Conservation (phyloP, 1,140 invertebrate genomes). For the Scylla paramamosain region DNA sequence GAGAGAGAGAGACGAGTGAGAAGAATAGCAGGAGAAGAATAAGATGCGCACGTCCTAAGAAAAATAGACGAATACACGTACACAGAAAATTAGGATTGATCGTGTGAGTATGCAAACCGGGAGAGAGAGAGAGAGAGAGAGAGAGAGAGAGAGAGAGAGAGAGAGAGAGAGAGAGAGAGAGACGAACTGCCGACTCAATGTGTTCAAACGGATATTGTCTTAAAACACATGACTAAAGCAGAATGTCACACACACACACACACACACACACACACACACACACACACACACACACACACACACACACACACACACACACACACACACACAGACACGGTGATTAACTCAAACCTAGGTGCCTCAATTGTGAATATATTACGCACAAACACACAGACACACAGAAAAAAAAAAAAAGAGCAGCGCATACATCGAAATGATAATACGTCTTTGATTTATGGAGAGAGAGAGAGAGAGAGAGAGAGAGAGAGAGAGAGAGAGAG, state of each 20-base stretch:
- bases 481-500: neutral
- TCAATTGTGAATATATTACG: conserved; percentile 17
- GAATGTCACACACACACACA: conserved; percentile 29
- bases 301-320: conserved; percentile 48
- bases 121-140: too few relatives aligned
- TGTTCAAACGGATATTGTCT: too few relatives aligned
- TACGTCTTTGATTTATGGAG: neutral
- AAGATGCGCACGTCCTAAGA: too few relatives aligned
- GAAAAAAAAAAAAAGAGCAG: neutral
- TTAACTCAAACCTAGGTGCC: neutral
- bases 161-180: neutral
- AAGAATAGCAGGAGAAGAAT: neutral
- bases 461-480: neutral
- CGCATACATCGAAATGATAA: conserved; percentile 5
- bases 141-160: too few relatives aligned
- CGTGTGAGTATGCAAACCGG: too few relatives aligned
- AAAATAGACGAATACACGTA: too few relatives aligned
- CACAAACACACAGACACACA: conserved; percentile 32
- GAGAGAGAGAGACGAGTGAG: neutral
- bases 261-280: conserved; percentile 32
- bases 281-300: conserved; percentile 38
- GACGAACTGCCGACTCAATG: neutral
- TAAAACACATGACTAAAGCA: too few relatives aligned
- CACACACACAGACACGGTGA: conserved; percentile 27
- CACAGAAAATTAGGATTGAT: too few relatives aligned